Conservation (phyloP, 2,888 invertebrate species). For the Steinernema carpocapsae region DNA sequence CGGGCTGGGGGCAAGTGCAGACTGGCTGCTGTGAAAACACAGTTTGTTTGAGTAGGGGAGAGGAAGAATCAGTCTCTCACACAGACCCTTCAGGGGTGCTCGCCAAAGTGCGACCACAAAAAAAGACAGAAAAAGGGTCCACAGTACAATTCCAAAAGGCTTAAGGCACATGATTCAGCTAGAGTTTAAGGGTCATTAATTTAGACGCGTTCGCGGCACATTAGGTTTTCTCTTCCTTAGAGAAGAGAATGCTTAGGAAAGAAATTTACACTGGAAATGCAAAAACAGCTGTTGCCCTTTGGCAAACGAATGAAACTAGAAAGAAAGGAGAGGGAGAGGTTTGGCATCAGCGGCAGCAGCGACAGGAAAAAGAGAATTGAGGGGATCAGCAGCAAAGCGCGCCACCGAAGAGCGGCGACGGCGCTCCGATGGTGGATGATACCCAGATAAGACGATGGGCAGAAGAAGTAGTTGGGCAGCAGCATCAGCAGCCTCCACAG, state of each 20-base stretch:
- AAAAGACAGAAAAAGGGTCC: not conserved
- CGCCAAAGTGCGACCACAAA: not conserved
- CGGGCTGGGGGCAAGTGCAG: not conserved
- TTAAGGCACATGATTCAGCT: too few species aligned
- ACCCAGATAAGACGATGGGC: constrained; percentile 27
- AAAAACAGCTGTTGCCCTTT: constrained; percentile 27
- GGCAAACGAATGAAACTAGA: not conserved
- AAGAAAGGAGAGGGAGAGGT: constrained; percentile 2
- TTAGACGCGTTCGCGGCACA: not conserved
- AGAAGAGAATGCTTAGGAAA: not conserved
- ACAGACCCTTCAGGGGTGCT: not conserved
- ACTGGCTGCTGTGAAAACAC: not conserved
- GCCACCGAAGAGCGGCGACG: not conserved
- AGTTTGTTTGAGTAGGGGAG: constrained; percentile 16
- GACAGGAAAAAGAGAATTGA: not conserved
- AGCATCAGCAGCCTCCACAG: too few species aligned
- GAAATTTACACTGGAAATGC: constrained; percentile 14
- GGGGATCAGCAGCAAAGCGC: not conserved
- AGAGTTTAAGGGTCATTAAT: not conserved
- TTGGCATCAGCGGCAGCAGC: not conserved
- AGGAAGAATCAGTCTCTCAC: not conserved
- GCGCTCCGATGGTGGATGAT: constrained; percentile 21
- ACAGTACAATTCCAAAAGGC: too few species aligned
- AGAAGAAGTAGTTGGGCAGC: too few species aligned
- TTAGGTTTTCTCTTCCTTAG: not conserved